Evolutionary conservation across 2,888 invertebrate genomes (phyloP).

Genomic region (Dyspetes luteomarginatus): DNA sequence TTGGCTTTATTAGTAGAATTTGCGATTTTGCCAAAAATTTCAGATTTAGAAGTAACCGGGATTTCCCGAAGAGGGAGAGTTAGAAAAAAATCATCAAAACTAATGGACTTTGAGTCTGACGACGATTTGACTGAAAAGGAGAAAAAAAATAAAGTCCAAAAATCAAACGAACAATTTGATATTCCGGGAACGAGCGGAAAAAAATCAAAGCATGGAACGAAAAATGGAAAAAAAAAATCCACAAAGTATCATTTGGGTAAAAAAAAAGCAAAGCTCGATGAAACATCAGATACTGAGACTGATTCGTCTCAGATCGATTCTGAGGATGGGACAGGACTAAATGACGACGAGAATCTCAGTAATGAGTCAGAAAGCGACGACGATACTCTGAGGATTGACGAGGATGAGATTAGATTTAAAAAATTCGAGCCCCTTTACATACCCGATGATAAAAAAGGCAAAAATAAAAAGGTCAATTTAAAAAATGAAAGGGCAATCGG

Average conservation of each 20-base stretch:
- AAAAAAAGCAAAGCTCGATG: too few relatives aligned
- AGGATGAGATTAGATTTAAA: conserved; percentile 83
- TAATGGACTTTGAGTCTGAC: conserved; percentile 95
- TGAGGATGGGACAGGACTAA: too few relatives aligned
- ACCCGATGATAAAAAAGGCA: too few relatives aligned
- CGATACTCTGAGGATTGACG: conserved; percentile 81
- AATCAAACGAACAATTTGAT: conserved; percentile 78
- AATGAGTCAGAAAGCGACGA: conserved; percentile 79
- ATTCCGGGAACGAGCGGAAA: conserved; percentile 37
- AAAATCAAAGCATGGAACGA: conserved; percentile 38
- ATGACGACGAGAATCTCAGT: conserved; percentile 76
- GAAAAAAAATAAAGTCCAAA: conserved; percentile 82
- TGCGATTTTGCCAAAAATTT: too few relatives aligned
- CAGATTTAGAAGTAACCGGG: conserved; percentile 93
- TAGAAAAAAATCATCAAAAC: conserved; percentile 96
- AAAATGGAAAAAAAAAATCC: conserved; percentile 72
- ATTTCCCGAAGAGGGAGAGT: conserved; percentile 95
- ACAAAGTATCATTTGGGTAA: too few relatives aligned
- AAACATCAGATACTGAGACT: too few relatives aligned
- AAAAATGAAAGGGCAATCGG: conserved; percentile 89
- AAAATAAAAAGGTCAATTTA: conserved; percentile 88
- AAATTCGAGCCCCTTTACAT: conserved; percentile 88
- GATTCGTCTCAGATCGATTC: conserved; percentile 68
- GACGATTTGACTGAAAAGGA: conserved; percentile 90
- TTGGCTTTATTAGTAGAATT: too few relatives aligned